phyloP scores from a whole-genome alignment of 2,797 vertebrate species.

The Fistularia commersonii region DNA sequence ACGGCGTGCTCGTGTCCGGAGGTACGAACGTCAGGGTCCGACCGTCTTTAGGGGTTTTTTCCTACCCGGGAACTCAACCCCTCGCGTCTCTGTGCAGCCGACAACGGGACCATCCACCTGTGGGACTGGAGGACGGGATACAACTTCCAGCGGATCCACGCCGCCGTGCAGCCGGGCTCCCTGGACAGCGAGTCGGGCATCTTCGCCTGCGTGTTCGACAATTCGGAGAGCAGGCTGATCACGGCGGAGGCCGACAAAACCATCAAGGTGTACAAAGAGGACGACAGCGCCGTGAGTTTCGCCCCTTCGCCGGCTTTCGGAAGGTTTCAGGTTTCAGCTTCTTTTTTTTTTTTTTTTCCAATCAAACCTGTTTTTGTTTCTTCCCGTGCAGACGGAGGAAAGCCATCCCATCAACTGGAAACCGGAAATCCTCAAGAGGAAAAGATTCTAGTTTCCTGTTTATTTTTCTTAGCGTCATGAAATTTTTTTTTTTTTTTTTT shows the following conservation, averaged over 20 bases:
- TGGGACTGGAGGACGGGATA: constrained; percentile 99
- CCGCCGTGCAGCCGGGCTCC: constrained; percentile 95
- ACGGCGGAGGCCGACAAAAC: constrained; percentile 99
- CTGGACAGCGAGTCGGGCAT: constrained; percentile 98
- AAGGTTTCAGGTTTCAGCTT: not conserved
- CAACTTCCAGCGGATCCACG: constrained; percentile 97
- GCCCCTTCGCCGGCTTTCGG: too few relatives aligned
- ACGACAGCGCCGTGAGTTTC: constrained; percentile 86
- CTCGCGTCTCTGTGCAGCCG: constrained; percentile 70
- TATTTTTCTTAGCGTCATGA: too few relatives aligned
- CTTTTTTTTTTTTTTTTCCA: not conserved
- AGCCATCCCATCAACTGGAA: constrained; percentile 97
- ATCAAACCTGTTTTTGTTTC: not conserved
- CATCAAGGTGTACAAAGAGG: constrained; percentile 97
- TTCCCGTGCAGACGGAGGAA: constrained; percentile 88
- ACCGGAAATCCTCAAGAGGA: constrained; percentile 98
- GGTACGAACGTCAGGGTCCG: constrained; percentile 65
- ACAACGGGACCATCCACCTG: constrained; percentile 98
- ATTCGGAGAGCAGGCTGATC: constrained; percentile 91
- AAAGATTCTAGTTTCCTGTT: constrained; percentile 83
- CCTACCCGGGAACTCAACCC: too few relatives aligned
- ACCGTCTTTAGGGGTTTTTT: not conserved
- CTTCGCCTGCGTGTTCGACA: constrained; percentile 93
- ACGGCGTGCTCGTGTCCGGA: constrained; percentile 96
- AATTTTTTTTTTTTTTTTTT: too few relatives aligned